Evolutionary conservation across 2,113 vertebrate species (phyloP), one percentile per base, ranked within the genome.

Genomic region (Potamarius usumacintae): DNA sequence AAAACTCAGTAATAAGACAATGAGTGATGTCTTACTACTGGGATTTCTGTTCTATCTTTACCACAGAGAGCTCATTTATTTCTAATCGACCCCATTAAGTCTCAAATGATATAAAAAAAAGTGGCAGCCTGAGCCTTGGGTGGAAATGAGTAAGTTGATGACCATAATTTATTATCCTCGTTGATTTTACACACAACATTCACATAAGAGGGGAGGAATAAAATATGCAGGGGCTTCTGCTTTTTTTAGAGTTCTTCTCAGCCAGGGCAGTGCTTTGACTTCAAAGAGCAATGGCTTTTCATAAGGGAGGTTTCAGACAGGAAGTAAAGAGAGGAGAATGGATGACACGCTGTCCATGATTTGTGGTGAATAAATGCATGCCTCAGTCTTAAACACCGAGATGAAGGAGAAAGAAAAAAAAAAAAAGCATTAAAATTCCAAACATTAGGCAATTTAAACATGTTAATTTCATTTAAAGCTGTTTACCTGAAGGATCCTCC

Each of bases 401-500:
- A 78, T 0, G 8, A 30, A 67, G 11, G 34, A 42, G 34, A 42
- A 72, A 3, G 20, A 17, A 69, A 69, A 9, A 0, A 69, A 69
- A 9, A 0, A 76, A 27, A 79, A 15, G 22, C 22, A 79, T 55
- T 55, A 30, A 42, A 25, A 62, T 25, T 82, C 60, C 9, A 82
- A 82, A 18, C 79, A 48, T 22, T 42, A 12, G 22, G 48, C 50
- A 52, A 62, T 62, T 78, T 50, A 63, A 50, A 1, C 5, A 22
- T 72, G 14, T 60, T 50, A 80, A 20, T n/a, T 79, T 79, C 2
- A 15, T 57, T 79, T 30, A 58, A 80, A 80, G 53, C 34, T 14
- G 30, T 52, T 89, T 97, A 99, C 98, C 97, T 98, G 92, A 99
- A 99, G 77, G 98, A 98, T 85, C 98, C 98, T 86, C 98, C 97